Conservation (phyloP, 2,113 vertebrate species). For the Loxodonta africana region DNA sequence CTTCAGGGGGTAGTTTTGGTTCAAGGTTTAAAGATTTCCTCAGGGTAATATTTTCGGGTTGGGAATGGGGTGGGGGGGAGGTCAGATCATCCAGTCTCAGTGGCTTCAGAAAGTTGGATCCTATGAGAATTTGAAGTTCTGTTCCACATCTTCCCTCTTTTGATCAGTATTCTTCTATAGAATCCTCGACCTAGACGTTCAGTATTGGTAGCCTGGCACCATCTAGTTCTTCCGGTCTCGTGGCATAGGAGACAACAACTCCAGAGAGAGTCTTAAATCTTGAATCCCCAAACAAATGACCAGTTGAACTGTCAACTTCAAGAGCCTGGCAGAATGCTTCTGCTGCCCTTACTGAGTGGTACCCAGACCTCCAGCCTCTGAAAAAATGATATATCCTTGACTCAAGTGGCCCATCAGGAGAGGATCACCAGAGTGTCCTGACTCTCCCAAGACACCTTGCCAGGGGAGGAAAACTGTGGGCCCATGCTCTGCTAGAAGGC, state of each 20-base stretch:
- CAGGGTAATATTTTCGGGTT: neutral
- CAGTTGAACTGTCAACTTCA: neutral
- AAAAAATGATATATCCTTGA: accelerated
- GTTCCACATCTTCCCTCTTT: neutral
- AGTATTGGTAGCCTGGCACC: neutral
- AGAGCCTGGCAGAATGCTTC: neutral
- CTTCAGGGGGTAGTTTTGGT: neutral
- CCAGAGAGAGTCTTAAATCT: too few relatives aligned
- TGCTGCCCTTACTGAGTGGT: neutral
- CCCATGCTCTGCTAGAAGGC: neutral
- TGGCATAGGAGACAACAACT: neutral
- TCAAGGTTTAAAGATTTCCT: neutral
- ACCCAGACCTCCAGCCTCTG: neutral
- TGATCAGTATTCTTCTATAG: neutral
- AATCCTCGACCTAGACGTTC: neutral
- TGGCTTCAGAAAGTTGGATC: neutral
- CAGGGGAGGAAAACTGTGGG: accelerated
- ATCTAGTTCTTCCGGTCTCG: neutral
- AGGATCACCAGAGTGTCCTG: accelerated
- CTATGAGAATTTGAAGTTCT: neutral
- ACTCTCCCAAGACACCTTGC: too few relatives aligned
- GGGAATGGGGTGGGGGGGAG: too few relatives aligned
- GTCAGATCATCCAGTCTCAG: neutral
- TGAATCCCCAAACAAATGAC: neutral
- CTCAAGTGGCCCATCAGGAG: neutral